Evolutionary conservation across 2,888 invertebrate species (phyloP).

Genomic region (Dryadula phaetusa): DNA sequence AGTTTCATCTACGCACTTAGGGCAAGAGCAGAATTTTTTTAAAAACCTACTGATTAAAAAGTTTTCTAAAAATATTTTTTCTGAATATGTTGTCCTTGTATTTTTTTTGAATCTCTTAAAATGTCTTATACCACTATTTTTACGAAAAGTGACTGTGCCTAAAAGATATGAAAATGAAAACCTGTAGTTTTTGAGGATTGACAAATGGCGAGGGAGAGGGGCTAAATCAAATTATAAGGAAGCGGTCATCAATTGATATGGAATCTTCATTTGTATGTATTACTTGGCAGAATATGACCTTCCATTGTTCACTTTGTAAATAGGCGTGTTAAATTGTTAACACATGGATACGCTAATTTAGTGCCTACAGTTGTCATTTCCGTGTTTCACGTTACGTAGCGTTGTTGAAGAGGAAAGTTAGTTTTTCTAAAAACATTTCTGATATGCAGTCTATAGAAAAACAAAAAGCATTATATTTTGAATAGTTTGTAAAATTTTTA

Average conservation of each 20-base stretch:
- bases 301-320: conserved; percentile 77
- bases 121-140: too few species aligned
- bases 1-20: background rate
- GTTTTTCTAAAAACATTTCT: background rate
- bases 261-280: conserved; percentile 68
- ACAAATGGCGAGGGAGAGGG: background rate
- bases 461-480: too few species aligned
- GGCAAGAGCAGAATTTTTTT: too few species aligned
- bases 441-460: too few species aligned
- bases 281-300: conserved; percentile 66
- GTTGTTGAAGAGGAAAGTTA: conserved; percentile 67
- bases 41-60: too few species aligned
- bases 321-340: conserved; percentile 64
- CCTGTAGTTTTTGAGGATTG: too few species aligned
- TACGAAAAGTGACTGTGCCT: too few species aligned
- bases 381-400: conserved; percentile 59
- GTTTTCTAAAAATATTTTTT: too few species aligned
- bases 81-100: too few species aligned
- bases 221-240: conserved; percentile 38
- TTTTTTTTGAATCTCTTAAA: too few species aligned
- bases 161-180: too few species aligned
- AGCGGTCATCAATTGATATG: conserved; percentile 41
- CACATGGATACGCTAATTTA: conserved; percentile 75
- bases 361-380: conserved; percentile 64
- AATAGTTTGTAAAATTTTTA: too few species aligned